Evolutionary conservation across 2,113 vertebrate species (phyloP).

Genomic region (Meles meles): DNA sequence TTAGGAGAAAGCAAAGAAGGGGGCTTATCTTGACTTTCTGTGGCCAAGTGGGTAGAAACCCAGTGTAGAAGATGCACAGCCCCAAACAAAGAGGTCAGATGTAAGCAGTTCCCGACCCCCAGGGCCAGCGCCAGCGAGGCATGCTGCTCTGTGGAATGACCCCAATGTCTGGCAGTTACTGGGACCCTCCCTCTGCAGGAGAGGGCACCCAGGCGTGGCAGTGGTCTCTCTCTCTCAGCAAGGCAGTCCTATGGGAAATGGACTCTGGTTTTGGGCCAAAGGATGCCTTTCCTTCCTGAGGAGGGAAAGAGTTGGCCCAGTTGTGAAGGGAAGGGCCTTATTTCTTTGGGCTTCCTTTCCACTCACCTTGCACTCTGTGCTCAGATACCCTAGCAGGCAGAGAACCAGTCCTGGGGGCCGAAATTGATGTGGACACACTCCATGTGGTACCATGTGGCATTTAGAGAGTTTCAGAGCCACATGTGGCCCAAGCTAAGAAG

Average conservation of each 20-base stretch:
- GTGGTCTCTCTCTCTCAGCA: background rate
- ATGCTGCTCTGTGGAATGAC: slow-evolving; percentile 47
- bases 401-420: background rate
- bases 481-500: background rate
- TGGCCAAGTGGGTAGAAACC: slow-evolving; percentile 20
- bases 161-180: slow-evolving; percentile 32
- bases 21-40: slow-evolving; percentile 56
- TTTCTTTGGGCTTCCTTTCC: background rate
- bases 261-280: background rate
- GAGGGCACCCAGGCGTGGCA: background rate
- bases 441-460: background rate
- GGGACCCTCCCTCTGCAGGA: background rate
- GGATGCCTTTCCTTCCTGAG: slow-evolving; percentile 49
- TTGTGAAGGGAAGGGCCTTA: background rate
- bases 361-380: background rate
- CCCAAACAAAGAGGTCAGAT: slow-evolving; percentile 56
- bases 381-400: background rate
- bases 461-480: background rate
- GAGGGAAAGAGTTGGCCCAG: background rate
- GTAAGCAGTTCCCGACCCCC: background rate
- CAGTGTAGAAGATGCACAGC: slow-evolving; percentile 38
- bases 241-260: slow-evolving; percentile 35
- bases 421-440: background rate
- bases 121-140: background rate
- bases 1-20: slow-evolving; percentile 31